These are phyloP conservation scores for Marronus borbonicus DNA, from an alignment of 2,888 invertebrate genomes.

Conservation along the genomic window DNA sequence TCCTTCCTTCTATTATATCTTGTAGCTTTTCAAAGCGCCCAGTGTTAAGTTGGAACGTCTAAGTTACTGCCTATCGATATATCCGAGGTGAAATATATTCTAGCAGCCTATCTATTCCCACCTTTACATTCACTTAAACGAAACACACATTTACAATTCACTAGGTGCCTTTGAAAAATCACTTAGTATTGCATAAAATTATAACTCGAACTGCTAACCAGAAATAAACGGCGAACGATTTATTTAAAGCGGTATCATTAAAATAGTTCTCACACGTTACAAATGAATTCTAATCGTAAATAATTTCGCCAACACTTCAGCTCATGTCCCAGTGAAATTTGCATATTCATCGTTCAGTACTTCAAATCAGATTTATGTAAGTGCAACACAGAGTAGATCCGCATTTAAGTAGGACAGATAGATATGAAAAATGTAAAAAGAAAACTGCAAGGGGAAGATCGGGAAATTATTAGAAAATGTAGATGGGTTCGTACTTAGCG, in stretches of 20 bases:
- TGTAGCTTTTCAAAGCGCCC: too few relatives aligned
- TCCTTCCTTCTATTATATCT: too few relatives aligned
- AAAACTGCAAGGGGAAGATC: background rate
- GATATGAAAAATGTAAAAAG: background rate
- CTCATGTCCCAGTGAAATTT: background rate
- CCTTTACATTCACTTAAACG: too few relatives aligned
- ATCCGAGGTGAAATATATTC: too few relatives aligned
- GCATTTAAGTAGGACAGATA: too few relatives aligned
- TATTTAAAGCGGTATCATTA: background rate
- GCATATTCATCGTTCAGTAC: slow-evolving; percentile 18
- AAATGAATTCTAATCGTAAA: slow-evolving; percentile 1
- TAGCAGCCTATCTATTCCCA: too few relatives aligned
- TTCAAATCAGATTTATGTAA: slow-evolving; percentile 6
- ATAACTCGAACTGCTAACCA: background rate
- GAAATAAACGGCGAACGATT: background rate
- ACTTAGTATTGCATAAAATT: too few relatives aligned
- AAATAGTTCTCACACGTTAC: slow-evolving; percentile 13
- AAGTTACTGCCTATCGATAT: too few relatives aligned
- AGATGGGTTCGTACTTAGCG: too few relatives aligned
- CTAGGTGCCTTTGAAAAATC: too few relatives aligned
- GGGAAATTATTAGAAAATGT: background rate
- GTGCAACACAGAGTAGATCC: background rate
- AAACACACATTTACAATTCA: too few relatives aligned
- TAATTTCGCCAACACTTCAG: slow-evolving; percentile 15
- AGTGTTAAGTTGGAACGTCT: too few relatives aligned